phyloP scores from a whole-genome alignment of 2,113 vertebrate genomes.

The Vidua chalybeata region DNA sequence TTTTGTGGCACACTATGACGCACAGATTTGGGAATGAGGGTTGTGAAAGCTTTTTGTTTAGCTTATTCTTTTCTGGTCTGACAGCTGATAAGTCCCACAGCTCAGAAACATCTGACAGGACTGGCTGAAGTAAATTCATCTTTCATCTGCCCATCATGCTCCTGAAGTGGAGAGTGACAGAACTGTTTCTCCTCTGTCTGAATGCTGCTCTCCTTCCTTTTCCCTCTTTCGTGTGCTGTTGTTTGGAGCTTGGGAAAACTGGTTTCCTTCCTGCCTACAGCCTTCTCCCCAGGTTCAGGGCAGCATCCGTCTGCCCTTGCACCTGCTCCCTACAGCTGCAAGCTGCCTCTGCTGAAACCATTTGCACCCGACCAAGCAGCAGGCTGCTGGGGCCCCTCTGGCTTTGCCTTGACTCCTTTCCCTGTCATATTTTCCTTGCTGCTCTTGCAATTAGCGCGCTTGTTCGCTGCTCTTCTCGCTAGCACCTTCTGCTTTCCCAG shows the following conservation, averaged over 20 bases:
- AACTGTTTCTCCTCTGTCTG: slow-evolving; percentile 1
- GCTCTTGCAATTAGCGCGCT: slow-evolving; percentile 73
- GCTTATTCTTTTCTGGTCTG: slow-evolving; percentile 68
- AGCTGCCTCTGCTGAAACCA: slow-evolving; percentile 75
- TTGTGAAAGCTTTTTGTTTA: slow-evolving; percentile 70
- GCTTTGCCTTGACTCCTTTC: slow-evolving; percentile 50
- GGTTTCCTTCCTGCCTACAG: slow-evolving; percentile 78
- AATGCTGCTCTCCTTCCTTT: background rate
- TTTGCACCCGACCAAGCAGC: slow-evolving; percentile 72
- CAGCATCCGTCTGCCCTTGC: slow-evolving; percentile 68
- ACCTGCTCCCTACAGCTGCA: slow-evolving; percentile 80
- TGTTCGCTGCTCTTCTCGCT: slow-evolving; percentile 10
- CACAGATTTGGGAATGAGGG: slow-evolving; percentile 44
- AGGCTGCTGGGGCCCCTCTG: slow-evolving; percentile 69
- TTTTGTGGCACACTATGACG: slow-evolving; percentile 48
- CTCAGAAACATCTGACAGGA: slow-evolving; percentile 52
- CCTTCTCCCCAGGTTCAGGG: slow-evolving; percentile 67
- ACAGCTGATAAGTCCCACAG: slow-evolving; percentile 71
- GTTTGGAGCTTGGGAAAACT: slow-evolving; percentile 77
- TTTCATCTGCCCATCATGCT: slow-evolving; percentile 70
- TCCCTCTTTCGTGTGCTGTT: slow-evolving; percentile 38
- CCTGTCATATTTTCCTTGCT: slow-evolving; percentile 60
- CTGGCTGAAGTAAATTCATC: slow-evolving; percentile 62
- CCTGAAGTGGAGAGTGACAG: slow-evolving; percentile 66
- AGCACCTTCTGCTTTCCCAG: slow-evolving; percentile 43